Percentiles rank a stretch among this genome's conserved stretches.
Evolutionary conservation across 2,113 vertebrate species (phyloP).

Genomic region (Protobothrops mucrosquamatus): DNA sequence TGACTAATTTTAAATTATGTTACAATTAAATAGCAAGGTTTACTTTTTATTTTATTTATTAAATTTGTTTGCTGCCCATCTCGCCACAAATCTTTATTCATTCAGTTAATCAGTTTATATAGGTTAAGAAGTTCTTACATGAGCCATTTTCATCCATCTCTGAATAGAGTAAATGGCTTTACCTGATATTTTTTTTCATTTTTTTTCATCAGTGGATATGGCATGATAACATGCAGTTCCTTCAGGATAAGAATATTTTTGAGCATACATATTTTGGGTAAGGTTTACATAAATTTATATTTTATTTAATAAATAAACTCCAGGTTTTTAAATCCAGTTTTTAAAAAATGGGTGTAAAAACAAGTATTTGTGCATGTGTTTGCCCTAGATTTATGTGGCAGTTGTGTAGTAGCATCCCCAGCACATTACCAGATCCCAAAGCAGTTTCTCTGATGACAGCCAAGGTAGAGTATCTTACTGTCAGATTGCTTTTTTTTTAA

Average conservation of each 20-base stretch:
- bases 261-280: slow-evolving; percentile 99
- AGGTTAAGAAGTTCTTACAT: background rate
- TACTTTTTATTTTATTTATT: background rate
- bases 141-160: slow-evolving; percentile 33
- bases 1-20: slow-evolving; percentile 8
- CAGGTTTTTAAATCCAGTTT: slow-evolving; percentile 43
- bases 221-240: slow-evolving; percentile 99
- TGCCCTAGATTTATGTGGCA: slow-evolving; percentile 97
- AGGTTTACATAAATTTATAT: slow-evolving; percentile 62
- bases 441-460: slow-evolving; percentile 97
- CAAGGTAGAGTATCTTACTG: slow-evolving; percentile 77
- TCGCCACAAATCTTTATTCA: background rate
- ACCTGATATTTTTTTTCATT: slow-evolving; percentile 63
- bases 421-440: slow-evolving; percentile 96
- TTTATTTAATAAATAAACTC: slow-evolving; percentile 35
- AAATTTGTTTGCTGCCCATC: background rate
- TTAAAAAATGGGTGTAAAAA: slow-evolving; percentile 37
- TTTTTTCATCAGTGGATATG: slow-evolving; percentile 91
- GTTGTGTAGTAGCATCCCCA: slow-evolving; percentile 97
- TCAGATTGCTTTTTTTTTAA: background rate
- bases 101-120: background rate
- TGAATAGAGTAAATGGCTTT: slow-evolving; percentile 59
- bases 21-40: slow-evolving; percentile 5
- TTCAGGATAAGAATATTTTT: slow-evolving; percentile 99
- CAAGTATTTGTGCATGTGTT: slow-evolving; percentile 51